Percentiles rank a stretch among this genome's conserved stretches.
Conservation (phyloP, 2,113 vertebrate genomes). For the Porphyrio hochstetteri region DNA sequence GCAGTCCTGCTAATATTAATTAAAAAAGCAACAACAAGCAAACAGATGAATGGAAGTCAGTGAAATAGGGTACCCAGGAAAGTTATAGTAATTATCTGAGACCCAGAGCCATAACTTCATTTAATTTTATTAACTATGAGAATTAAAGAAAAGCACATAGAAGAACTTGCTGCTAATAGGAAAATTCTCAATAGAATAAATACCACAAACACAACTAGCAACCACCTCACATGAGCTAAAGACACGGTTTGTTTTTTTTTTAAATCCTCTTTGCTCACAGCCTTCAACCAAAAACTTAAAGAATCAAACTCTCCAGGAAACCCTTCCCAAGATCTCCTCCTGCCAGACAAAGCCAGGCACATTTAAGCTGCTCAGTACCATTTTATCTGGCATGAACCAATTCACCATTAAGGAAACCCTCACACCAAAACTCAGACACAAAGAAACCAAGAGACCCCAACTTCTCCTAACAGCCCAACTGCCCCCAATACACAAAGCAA, state of each 20-base stretch:
- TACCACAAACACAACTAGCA: neutral
- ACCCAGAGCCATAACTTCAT: neutral
- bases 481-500: accelerated
- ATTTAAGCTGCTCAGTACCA: accelerated
- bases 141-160: neutral
- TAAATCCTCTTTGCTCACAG: neutral
- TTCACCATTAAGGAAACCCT: neutral
- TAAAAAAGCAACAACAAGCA: too few species aligned
- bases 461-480: neutral
- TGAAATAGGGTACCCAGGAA: neutral
- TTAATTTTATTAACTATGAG: neutral
- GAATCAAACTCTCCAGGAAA: neutral
- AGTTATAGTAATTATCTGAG: neutral
- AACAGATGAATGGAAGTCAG: neutral
- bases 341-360: neutral
- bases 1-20: neutral
- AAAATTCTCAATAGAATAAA: neutral
- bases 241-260: neutral
- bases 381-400: neutral
- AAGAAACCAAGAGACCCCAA: neutral
- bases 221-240: neutral
- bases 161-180: accelerated
- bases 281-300: neutral
- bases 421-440: neutral
- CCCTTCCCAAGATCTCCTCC: neutral